phyloP scores from a whole-genome alignment of 2,888 invertebrate genomes.

The Synanthedon vespiformis region DNA sequence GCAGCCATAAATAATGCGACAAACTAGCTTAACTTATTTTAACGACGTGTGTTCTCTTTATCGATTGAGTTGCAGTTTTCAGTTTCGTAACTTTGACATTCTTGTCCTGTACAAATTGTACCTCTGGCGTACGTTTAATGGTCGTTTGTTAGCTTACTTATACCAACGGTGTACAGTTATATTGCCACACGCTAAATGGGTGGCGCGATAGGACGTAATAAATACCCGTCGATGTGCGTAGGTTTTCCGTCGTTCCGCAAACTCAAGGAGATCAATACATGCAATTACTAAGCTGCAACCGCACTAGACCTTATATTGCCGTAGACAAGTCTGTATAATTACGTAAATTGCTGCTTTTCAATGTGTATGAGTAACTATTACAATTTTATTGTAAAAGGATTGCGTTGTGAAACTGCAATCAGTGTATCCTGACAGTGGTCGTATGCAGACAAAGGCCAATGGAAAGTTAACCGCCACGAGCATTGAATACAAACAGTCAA shows the following conservation, averaged over 20 bases:
- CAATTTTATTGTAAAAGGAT: conserved; percentile 18
- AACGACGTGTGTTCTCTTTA: conserved; percentile 5
- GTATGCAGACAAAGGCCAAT: conserved; percentile 46
- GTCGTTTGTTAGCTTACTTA: conserved; percentile 1
- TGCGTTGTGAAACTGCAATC: conserved; percentile 18
- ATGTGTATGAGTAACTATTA: too few species aligned
- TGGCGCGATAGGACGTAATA: conserved; percentile 24
- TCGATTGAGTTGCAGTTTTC: conserved; percentile 8
- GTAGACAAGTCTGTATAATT: conserved; percentile 19
- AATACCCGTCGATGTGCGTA: conserved; percentile 21
- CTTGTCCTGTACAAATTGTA: conserved; percentile 15
- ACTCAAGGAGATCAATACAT: conserved; percentile 60
- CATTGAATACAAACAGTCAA: conserved; percentile 58
- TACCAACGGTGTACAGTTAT: conserved; percentile 2
- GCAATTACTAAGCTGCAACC: conserved; percentile 30
- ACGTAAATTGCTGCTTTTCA: conserved; percentile 25
- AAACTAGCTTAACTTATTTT: conserved; percentile 13
- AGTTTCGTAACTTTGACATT: conserved; percentile 19
- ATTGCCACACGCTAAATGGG: conserved; percentile 17
- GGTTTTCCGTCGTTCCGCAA: conserved; percentile 48
- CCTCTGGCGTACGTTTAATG: conserved; percentile 22
- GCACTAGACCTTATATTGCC: conserved; percentile 15
- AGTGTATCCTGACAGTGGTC: conserved; percentile 33
- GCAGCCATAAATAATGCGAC: conserved; percentile 19
- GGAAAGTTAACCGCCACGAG: conserved; percentile 49